phyloP scores from a whole-genome alignment of 2,888 invertebrate species.

The Pachliopta kotzebuea region DNA sequence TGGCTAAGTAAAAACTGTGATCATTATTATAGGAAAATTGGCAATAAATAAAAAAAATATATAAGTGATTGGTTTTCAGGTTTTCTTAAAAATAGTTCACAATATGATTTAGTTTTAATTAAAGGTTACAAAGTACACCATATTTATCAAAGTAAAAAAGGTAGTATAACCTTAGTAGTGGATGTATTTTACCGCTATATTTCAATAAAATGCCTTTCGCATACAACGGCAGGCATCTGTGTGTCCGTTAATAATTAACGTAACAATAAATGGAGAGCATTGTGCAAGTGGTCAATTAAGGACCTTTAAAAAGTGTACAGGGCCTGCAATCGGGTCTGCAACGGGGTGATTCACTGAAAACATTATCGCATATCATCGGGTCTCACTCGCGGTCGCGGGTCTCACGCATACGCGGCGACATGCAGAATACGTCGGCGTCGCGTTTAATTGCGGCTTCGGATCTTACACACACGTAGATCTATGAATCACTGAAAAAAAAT shows the following conservation, averaged over 20 bases:
- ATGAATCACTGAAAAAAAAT: not conserved
- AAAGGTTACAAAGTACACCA: not conserved
- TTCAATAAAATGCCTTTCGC: not conserved
- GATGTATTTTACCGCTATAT: not conserved
- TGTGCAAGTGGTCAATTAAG: slow-evolving; percentile 44
- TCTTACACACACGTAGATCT: slow-evolving; percentile 29
- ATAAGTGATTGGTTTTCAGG: too few species aligned
- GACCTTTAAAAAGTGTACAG: slow-evolving; percentile 42
- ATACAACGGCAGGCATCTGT: slow-evolving; percentile 4
- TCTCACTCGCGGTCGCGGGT: slow-evolving; percentile 34
- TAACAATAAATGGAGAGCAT: slow-evolving; percentile 40
- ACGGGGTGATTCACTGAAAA: slow-evolving; percentile 50
- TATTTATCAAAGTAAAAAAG: not conserved
- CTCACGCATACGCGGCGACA: slow-evolving; percentile 44
- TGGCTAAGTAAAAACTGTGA: too few species aligned
- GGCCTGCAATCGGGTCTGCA: slow-evolving; percentile 34
- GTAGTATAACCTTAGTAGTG: not conserved
- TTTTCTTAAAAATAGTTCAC: too few species aligned
- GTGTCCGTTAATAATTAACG: slow-evolving; percentile 35
- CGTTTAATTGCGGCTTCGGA: slow-evolving; percentile 53
- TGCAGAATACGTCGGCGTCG: slow-evolving; percentile 47
- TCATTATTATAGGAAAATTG: too few species aligned
- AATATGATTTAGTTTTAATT: too few species aligned
- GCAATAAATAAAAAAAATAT: too few species aligned
- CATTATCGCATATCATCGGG: slow-evolving; percentile 48